Conservation (phyloP, 2,888 invertebrate species). For the Drosophila demipolita region DNA sequence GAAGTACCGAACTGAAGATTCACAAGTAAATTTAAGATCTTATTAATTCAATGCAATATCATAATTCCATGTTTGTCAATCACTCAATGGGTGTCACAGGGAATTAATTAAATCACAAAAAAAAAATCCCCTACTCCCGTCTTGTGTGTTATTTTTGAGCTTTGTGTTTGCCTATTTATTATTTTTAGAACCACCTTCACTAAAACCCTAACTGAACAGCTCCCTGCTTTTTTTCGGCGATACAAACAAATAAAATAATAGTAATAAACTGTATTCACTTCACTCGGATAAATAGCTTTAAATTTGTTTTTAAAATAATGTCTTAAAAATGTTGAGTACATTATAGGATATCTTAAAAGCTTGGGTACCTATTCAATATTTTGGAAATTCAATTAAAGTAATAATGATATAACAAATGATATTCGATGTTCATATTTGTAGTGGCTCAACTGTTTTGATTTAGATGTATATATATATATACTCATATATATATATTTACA, state of each 20-base stretch:
- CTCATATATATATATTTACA: too few species aligned
- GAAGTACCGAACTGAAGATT: too few species aligned
- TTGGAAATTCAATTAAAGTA: neutral
- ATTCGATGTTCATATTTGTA: neutral
- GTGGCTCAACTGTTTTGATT: too few species aligned
- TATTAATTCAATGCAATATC: too few species aligned
- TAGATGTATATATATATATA: too few species aligned
- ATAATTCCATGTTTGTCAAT: neutral
- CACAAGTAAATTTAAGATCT: too few species aligned
- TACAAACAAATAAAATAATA: slow-evolving; percentile 1
- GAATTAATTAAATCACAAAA: too few species aligned
- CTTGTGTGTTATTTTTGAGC: slow-evolving; percentile 16
- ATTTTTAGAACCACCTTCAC: neutral
- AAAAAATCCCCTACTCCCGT: neutral
- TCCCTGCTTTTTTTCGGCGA: neutral
- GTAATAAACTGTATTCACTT: neutral
- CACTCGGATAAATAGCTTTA: neutral
- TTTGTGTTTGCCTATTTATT: neutral
- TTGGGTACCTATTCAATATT: too few species aligned
- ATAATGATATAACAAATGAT: neutral
- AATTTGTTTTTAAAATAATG: neutral
- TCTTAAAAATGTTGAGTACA: neutral
- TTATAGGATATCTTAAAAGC: too few species aligned
- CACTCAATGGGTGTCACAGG: too few species aligned
- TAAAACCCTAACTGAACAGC: neutral